Conservation (phyloP, 2,113 vertebrate genomes). For the Acanthisitta chloris region DNA sequence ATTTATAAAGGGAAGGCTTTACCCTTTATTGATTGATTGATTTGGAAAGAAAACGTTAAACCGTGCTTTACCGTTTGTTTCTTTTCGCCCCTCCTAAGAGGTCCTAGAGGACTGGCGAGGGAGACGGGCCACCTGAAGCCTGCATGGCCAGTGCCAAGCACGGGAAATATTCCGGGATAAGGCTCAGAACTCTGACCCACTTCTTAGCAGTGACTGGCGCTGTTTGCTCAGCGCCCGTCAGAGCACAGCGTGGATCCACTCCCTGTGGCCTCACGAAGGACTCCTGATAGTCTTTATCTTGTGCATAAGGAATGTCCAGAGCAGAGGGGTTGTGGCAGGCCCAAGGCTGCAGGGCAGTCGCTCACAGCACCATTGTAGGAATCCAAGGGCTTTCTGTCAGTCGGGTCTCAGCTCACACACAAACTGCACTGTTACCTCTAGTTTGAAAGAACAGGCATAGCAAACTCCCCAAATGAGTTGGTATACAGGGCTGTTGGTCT, state of each 20-base stretch:
- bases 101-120: background rate
- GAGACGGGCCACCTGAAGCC: fast-evolving
- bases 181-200: background rate
- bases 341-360: background rate
- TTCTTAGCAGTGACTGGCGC: background rate
- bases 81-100: fast-evolving
- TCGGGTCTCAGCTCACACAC: background rate
- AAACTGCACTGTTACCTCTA: background rate
- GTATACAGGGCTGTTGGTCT: background rate
- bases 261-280: background rate
- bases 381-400: fast-evolving
- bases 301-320: background rate
- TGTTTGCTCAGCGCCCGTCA: background rate
- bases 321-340: background rate
- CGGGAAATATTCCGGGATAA: fast-evolving
- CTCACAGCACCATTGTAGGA: background rate
- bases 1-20: background rate
- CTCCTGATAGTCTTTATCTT: background rate
- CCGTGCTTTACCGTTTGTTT: background rate
- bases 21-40: too few species aligned
- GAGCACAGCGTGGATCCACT: background rate
- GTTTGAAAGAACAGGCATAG: background rate
- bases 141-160: fast-evolving
- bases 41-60: background rate
- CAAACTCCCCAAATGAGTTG: background rate